phyloP scores from a whole-genome alignment of 2,888 invertebrate genomes.

The Iphiclides podalirius region DNA sequence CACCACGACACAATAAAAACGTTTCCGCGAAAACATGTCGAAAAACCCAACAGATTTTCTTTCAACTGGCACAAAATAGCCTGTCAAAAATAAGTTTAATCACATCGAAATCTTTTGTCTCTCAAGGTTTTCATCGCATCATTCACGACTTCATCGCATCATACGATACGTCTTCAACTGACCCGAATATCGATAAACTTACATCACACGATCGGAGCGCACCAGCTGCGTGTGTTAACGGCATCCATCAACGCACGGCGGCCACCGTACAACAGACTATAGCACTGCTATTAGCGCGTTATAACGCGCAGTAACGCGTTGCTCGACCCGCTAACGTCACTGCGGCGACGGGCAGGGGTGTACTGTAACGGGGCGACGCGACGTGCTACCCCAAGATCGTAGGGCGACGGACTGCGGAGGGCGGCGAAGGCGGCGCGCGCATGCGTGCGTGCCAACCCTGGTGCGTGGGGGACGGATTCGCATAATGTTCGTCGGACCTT shows the following conservation, averaged over 20 bases:
- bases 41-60: too few species aligned
- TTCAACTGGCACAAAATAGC: neutral
- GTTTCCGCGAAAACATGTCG: too few species aligned
- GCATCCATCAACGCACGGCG: constrained; percentile 16
- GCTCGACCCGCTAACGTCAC: constrained; percentile 44
- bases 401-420: constrained; percentile 49
- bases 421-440: constrained; percentile 46
- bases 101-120: too few species aligned
- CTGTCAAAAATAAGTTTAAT: too few species aligned
- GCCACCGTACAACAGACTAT: constrained; percentile 21
- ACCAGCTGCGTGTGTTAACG: neutral
- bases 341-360: constrained; percentile 40
- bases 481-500: constrained; percentile 44
- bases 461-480: constrained; percentile 49
- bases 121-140: neutral
- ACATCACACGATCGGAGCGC: constrained; percentile 7
- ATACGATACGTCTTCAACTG: constrained; percentile 13
- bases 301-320: constrained; percentile 6
- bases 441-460: constrained; percentile 50
- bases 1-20: neutral
- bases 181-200: constrained; percentile 17
- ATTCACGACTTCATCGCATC: neutral
- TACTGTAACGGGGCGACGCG: too few species aligned
- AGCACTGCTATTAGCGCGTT: constrained; percentile 17
- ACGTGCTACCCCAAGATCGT: constrained; percentile 35